These are phyloP conservation scores for Eristalis tenax DNA, from an alignment of 2,888 invertebrate genomes.

Conservation along the genomic window DNA sequence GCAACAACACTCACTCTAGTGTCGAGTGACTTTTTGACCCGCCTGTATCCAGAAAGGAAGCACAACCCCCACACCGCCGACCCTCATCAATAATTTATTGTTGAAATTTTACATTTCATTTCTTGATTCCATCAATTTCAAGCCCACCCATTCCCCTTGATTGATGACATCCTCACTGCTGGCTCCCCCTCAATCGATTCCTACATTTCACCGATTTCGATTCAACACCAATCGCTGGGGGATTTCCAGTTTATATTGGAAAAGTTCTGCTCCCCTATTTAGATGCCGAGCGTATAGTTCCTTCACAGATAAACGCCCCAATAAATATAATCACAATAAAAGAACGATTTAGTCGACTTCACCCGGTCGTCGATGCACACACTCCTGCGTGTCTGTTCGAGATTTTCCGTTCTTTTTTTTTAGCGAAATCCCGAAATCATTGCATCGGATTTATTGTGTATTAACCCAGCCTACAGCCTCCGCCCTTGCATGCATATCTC, in stretches of 20 bases:
- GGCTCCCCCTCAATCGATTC: background rate
- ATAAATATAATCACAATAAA: slow-evolving; percentile 34
- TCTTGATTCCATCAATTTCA: slow-evolving; percentile 3
- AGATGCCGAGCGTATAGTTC: slow-evolving; percentile 7
- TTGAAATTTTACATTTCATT: slow-evolving; percentile 1
- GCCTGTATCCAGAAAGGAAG: background rate
- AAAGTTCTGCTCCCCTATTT: slow-evolving; percentile 13
- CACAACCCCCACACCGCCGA: background rate
- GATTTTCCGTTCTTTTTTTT: background rate
- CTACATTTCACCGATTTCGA: no score
- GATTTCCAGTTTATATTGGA: slow-evolving; percentile 26
- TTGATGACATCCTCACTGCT: background rate
- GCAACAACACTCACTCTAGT: background rate
- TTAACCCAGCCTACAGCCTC: slow-evolving; percentile 2
- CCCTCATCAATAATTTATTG: background rate
- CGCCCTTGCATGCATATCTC: no score
- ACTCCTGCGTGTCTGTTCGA: background rate
- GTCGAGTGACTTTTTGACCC: background rate
- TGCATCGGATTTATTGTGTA: slow-evolving; percentile 22
- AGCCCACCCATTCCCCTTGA: background rate
- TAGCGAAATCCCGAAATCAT: slow-evolving; percentile 1
- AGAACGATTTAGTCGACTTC: slow-evolving; percentile 5
- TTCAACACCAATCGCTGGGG: background rate
- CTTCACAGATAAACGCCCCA: slow-evolving; percentile 2
- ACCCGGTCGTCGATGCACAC: background rate